Evolutionary conservation across 2,113 vertebrate species (phyloP), one percentile per base, ranked within the genome.

Genomic region (Austrofundulus limnaeus): DNA sequence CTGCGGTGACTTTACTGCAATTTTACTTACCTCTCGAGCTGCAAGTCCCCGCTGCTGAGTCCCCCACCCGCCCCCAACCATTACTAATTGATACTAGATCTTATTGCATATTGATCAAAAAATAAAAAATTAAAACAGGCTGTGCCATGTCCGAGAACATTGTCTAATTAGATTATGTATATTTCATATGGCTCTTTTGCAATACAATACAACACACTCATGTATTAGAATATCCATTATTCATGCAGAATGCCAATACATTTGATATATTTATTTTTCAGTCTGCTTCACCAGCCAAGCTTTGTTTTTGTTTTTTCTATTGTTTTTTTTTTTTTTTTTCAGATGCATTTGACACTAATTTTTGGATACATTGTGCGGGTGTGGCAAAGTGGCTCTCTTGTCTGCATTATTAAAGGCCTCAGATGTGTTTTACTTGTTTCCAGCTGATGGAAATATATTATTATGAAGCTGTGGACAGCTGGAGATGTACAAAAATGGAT

Each of bases 361-460:
- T 85, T 82, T 77, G 55, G 77, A 72, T 81, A 72, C 82, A 77
- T 71, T 77, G 80, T 89, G 72, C 55, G 53, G 69, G 70, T 84
- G 73, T 71, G 76, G 72, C 72, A 85, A 86, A 79, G 75, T 89
- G 84, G 77, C 76, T 81, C 56, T 53, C 49, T 71, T 77, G 72
- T 84, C 80, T 90, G 84, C 87, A 90, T 89, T 92, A 90, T 91
- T 91, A 86, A 93, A 91, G 78, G 67, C 64, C 72, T 85, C 75
- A 80, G 81, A 89, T 91, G 86, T 88, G 81, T 86, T 91, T 90
- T 88, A 81, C 87, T 83, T 90, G 86, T 91, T 91, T 90, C 86
- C 72, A 81, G 63, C 78, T 75, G 71, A 75, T 81, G 85, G 80
- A 84, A 90, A 86, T 87, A 71, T 88, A 85, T 87, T 80, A 84